phyloP scores from a whole-genome alignment of 2,113 vertebrate genomes.

The Podarcis muralis region DNA sequence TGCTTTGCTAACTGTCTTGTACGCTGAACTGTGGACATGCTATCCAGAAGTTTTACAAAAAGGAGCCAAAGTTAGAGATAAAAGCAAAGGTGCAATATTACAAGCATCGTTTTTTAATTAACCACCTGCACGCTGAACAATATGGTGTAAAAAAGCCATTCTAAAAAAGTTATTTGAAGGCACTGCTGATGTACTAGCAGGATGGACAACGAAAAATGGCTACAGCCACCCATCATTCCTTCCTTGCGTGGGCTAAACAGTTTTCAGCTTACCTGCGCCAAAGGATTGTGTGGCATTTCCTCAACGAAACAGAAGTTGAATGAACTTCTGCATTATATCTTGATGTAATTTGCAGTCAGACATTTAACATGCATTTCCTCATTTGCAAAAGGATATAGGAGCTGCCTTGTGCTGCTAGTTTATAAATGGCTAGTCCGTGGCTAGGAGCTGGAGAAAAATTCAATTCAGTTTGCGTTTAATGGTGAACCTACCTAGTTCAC shows the following conservation, averaged over 20 bases:
- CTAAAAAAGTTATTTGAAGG: neutral
- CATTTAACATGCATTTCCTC: neutral
- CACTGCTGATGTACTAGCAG: neutral
- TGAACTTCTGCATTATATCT: neutral
- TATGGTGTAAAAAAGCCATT: neutral
- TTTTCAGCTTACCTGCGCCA: neutral
- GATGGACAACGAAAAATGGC: neutral
- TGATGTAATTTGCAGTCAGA: neutral
- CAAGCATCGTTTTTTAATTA: neutral
- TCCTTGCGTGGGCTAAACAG: neutral
- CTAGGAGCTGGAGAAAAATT: too few relatives aligned
- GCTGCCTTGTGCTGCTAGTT: neutral
- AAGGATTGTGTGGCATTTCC: neutral
- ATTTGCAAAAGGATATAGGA: neutral
- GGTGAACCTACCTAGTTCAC: too few relatives aligned
- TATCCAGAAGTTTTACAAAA: neutral
- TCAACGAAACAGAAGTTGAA: neutral
- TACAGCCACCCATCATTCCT: neutral
- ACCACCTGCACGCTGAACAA: neutral
- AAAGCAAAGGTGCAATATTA: neutral
- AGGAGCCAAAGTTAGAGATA: neutral
- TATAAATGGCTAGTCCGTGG: neutral
- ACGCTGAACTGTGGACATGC: neutral
- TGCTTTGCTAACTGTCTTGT: neutral
- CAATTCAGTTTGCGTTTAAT: too few relatives aligned